Base-by-base conservation (phyloP, 2,113 vertebrate species). In the Ochotona princeps region DNA sequence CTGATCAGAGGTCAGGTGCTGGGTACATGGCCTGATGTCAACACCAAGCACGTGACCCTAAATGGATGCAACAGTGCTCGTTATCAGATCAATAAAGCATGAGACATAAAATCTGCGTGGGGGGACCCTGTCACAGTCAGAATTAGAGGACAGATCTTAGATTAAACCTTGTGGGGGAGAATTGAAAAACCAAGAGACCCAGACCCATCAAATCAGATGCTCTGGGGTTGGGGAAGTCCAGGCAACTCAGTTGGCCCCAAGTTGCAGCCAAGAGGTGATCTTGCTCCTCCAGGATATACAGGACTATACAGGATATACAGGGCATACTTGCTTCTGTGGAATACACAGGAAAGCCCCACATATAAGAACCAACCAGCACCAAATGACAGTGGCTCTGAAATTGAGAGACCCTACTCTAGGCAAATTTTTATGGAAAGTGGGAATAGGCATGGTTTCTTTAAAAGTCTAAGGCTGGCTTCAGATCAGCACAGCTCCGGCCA, bases 81-180 rank as follows among this genome's bases (percentile, higher is more conserved):
- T 74, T 57, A 81, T 20, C 57, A 93, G 35, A 7, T 85, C 82
- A 85, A 35, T 28, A 25, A 0, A 6, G 30, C 49, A 74, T 63
- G 25, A 57, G 23, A 44, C 20, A 51, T 93, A 28, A 87, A 84
- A 38, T 93, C 11, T 85, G 38, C 26, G 5, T 35, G 14, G 35
- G 1, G 38, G 4, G 26, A 74, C 17, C 35, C 23, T 49, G 60
- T 94, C 28, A 89, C 44, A 81, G 21, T 85, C 80, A 78, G 51
- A 30, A 85, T 82, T 90, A 72, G 51, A 72, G 54, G 65, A 47
- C 54, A 70, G 90, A 85, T 78, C 73, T 70, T 66, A 93, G 60
- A 49, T 89, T 18, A 94, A 65, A 25, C 51, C 57, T 69, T 93
- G 38, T 44, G 38, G 32, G 9, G 30, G 82, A 89, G n/a, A 87